Conservation (phyloP, 2,888 invertebrate genomes). For the Ectemnius continuus region DNA sequence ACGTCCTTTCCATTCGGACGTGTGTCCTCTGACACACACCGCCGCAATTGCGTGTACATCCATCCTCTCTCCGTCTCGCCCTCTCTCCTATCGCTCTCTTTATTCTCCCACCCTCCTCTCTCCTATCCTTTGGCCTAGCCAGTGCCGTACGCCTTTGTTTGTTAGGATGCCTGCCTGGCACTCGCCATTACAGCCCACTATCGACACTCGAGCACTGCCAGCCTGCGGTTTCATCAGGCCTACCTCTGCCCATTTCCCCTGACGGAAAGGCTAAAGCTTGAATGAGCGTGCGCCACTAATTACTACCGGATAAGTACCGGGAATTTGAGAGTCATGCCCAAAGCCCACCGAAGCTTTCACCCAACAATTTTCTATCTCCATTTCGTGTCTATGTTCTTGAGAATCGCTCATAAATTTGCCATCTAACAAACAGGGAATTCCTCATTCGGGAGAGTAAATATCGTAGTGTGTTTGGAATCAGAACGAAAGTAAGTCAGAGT, state of each 20-base stretch:
- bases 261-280: too few species aligned
- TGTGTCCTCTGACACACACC: slow-evolving; percentile 43
- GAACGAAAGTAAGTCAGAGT: slow-evolving; percentile 51
- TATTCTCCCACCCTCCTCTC: background rate
- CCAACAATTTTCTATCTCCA: background rate
- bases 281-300: slow-evolving; percentile 47
- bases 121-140: slow-evolving; percentile 29
- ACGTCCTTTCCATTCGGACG: slow-evolving; percentile 62
- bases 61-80: slow-evolving; percentile 11
- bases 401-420: slow-evolving; percentile 14
- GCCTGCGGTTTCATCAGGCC: slow-evolving; percentile 26
- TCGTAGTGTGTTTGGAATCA: slow-evolving; percentile 65
- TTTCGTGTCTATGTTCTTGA: slow-evolving; percentile 32
- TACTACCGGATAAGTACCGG: slow-evolving; percentile 50
- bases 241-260: slow-evolving; percentile 18
- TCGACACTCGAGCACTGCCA: slow-evolving; percentile 49
- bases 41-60: slow-evolving; percentile 42
- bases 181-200: slow-evolving; percentile 64
- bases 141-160: slow-evolving; percentile 36
- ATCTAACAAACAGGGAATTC: slow-evolving; percentile 14
- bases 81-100: background rate
- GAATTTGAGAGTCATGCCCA: slow-evolving; percentile 40
- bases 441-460: slow-evolving; percentile 64
- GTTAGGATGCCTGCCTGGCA: slow-evolving; percentile 30
- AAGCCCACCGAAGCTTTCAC: background rate